phyloP scores from a whole-genome alignment of 2,888 invertebrate genomes.

The Apamea monoglypha region DNA sequence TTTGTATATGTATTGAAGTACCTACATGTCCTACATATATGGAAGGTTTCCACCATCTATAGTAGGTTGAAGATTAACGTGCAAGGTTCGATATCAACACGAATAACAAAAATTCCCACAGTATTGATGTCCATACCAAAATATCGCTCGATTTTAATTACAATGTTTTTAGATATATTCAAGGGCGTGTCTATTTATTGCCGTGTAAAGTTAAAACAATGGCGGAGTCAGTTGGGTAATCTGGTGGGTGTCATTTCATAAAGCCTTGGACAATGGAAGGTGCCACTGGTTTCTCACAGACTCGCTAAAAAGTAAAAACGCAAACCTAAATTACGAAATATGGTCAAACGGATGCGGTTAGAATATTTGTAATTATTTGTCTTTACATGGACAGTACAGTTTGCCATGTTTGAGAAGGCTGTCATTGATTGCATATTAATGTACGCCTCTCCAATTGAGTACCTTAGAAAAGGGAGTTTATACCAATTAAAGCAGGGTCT shows the following conservation, averaged over 20 bases:
- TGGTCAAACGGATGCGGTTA: conserved; percentile 64
- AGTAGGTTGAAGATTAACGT: conserved; percentile 17
- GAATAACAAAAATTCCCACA: conserved; percentile 66
- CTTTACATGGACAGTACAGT: conserved; percentile 29
- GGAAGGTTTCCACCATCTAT: conserved; percentile 38
- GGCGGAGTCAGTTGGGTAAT: conserved; percentile 75
- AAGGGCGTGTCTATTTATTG: conserved; percentile 73
- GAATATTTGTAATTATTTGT: conserved; percentile 43
- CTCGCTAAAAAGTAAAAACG: conserved; percentile 71
- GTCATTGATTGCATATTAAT: not conserved
- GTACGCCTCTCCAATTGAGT: not conserved
- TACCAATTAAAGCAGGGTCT: not conserved
- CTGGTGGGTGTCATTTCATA: conserved; percentile 80
- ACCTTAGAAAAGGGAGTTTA: not conserved
- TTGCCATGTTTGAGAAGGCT: conserved; percentile 1
- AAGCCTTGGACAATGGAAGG: conserved; percentile 78
- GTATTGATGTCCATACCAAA: conserved; percentile 68
- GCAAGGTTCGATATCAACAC: conserved; percentile 35
- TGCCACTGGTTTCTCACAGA: conserved; percentile 77
- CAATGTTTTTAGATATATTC: conserved; percentile 69
- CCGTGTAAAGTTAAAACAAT: conserved; percentile 78
- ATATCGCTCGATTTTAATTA: conserved; percentile 71
- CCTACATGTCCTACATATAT: conserved; percentile 10
- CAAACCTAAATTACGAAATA: conserved; percentile 64
- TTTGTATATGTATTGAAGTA: conserved; percentile 34